Evolutionary conservation across 2,888 invertebrate species (phyloP).

Genomic region (Rosalia funebris): DNA sequence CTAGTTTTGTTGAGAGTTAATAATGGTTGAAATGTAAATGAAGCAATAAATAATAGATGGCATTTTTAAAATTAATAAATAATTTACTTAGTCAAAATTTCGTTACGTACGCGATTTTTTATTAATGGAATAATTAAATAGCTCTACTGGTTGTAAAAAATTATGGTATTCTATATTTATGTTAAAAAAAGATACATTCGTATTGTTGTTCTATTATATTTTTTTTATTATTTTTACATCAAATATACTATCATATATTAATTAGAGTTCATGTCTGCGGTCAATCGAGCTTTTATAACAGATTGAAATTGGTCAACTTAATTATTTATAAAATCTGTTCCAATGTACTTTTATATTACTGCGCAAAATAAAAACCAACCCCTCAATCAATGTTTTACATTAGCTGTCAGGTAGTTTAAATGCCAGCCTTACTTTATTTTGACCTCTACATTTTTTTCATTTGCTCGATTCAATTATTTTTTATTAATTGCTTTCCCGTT

Average conservation of each 20-base stretch:
- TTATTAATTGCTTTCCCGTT: constrained; percentile 28
- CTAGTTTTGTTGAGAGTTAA: not conserved
- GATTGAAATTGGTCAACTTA: constrained; percentile 47
- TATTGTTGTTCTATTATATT: constrained; percentile 25
- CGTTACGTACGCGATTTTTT: constrained; percentile 41
- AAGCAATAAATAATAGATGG: constrained; percentile 16
- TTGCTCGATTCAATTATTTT: constrained; percentile 29
- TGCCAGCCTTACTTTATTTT: constrained; percentile 36
- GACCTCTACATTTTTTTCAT: constrained; percentile 37
- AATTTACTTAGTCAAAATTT: constrained; percentile 18
- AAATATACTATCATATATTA: constrained; percentile 41
- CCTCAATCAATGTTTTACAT: constrained; percentile 47
- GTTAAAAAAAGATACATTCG: constrained; percentile 22
- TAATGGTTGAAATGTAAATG: not conserved
- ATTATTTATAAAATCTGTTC: constrained; percentile 48
- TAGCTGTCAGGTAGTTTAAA: constrained; percentile 45
- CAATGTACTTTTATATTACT: constrained; percentile 42
- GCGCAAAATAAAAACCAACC: constrained; percentile 46
- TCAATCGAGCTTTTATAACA: constrained; percentile 43
- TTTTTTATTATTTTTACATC: constrained; percentile 35
- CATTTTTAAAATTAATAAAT: constrained; percentile 24
- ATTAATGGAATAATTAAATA: constrained; percentile 49
- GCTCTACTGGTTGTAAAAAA: constrained; percentile 45
- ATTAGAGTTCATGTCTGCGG: constrained; percentile 45
- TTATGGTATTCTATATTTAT: constrained; percentile 38